These are phyloP conservation scores for Tenrec ecaudatus DNA, from an alignment of 2,113 vertebrate genomes.

Conservation along the genomic window DNA sequence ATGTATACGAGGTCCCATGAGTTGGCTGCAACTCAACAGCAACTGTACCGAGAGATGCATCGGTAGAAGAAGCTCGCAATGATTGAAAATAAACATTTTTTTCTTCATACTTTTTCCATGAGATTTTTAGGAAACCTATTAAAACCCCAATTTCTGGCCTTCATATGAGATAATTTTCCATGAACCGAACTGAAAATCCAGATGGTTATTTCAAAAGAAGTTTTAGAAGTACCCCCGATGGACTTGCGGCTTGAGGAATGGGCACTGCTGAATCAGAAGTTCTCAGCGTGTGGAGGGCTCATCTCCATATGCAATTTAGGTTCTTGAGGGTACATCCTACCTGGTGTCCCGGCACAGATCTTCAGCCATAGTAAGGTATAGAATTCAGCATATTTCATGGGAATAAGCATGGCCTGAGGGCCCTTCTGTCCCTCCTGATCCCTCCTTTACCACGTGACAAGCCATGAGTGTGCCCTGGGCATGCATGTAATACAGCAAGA, in stretches of 20 bases:
- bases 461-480: conserved; percentile 83
- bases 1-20: neutral
- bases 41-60: neutral
- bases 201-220: neutral
- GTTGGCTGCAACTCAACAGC: neutral
- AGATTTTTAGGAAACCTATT: neutral
- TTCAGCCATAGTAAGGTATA: neutral
- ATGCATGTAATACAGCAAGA: conserved; percentile 84
- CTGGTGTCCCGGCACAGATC: neutral
- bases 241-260: conserved; percentile 19
- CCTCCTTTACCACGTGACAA: conserved; percentile 78
- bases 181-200: neutral
- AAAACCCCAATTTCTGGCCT: neutral
- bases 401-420: conserved; percentile 40
- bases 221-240: neutral
- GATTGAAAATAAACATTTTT: neutral
- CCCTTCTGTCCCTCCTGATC: conserved; percentile 54
- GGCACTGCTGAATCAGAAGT: neutral
- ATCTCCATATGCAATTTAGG: neutral
- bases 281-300: neutral
- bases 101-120: conserved; percentile 6
- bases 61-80: neutral
- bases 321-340: neutral
- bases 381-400: conserved; percentile 52
- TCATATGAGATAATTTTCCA: neutral